phyloP scores from a whole-genome alignment of 2,888 invertebrate species.

The Anagyrus pseudococci region DNA sequence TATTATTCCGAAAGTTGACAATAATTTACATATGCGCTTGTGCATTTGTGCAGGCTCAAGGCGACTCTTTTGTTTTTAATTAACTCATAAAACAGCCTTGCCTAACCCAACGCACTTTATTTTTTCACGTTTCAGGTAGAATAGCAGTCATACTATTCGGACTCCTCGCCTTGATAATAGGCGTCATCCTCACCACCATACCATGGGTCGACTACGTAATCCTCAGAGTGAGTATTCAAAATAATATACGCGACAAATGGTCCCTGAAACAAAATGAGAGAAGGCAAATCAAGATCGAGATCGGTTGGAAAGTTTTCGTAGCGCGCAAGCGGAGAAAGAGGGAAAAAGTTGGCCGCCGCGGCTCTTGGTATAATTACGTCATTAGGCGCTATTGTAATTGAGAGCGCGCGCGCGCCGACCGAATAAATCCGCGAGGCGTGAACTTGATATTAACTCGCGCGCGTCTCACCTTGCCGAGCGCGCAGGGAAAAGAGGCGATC shows the following conservation, averaged over 20 bases:
- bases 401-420: slow-evolving; percentile 32
- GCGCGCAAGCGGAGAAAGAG: too few species aligned
- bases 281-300: not conserved
- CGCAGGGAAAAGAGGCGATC: too few species aligned
- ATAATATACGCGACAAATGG: not conserved
- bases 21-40: too few species aligned
- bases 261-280: not conserved
- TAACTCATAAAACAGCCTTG: not conserved
- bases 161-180: slow-evolving; percentile 78
- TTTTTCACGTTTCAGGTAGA: slow-evolving; percentile 72
- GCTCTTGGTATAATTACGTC: slow-evolving; percentile 3
- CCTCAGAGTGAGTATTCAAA: slow-evolving; percentile 76
- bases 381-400: slow-evolving; percentile 10
- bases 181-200: slow-evolving; percentile 82
- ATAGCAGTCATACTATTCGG: slow-evolving; percentile 82
- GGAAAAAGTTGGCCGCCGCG: too few species aligned
- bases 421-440: slow-evolving; percentile 30
- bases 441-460: slow-evolving; percentile 32
- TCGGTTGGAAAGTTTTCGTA: not conserved
- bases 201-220: slow-evolving; percentile 89
- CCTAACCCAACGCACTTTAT: slow-evolving; percentile 3
- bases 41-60: too few species aligned
- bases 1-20: too few species aligned
- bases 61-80: too few species aligned
- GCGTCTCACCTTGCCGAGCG: slow-evolving; percentile 2